A percentile compares a stretch with the other conserved stretches of the same genome.
Evolutionary conservation across 2,113 vertebrate species (phyloP).

Genomic region (Aix galericulata): DNA sequence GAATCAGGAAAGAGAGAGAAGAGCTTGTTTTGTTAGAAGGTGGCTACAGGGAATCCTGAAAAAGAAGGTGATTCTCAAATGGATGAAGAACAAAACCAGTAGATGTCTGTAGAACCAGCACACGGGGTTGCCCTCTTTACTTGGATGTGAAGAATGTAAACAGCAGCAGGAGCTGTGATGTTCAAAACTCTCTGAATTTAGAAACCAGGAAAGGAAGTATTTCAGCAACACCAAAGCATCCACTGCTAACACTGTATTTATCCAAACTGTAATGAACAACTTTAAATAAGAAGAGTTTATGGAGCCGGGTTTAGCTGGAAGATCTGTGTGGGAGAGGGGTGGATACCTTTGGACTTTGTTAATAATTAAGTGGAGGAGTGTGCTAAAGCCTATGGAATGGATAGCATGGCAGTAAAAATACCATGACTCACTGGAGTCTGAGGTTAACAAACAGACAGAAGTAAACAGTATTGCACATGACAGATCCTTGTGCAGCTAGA

Average conservation of each 20-base stretch:
- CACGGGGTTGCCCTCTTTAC: rapidly evolving
- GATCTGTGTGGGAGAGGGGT: constrained; percentile 66
- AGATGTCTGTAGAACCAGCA: background rate
- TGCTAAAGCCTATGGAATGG: constrained; percentile 57
- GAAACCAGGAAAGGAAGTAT: background rate
- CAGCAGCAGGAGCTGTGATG: background rate
- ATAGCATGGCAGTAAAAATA: constrained; percentile 53
- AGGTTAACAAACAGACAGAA: constrained; percentile 43
- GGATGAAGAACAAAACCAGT: background rate
- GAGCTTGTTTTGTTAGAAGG: background rate
- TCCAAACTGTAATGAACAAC: constrained; percentile 5
- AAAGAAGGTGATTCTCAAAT: background rate
- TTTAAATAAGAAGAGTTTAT: constrained; percentile 38
- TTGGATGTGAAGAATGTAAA: background rate
- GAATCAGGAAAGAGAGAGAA: background rate
- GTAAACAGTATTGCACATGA: constrained; percentile 48
- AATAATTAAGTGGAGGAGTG: constrained; percentile 60
- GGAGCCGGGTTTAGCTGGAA: constrained; percentile 46
- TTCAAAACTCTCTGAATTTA: background rate
- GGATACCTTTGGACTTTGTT: constrained; percentile 64
- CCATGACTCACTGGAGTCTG: constrained; percentile 32
- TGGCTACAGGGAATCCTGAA: background rate
- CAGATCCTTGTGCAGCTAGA: background rate
- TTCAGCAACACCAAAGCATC: background rate
- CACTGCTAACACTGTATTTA: constrained; percentile 27